Percentiles rank a stretch among this genome's conserved stretches.
Evolutionary conservation across 2,113 vertebrate genomes (phyloP).

Genomic region (Sylvilagus bachmani): DNA sequence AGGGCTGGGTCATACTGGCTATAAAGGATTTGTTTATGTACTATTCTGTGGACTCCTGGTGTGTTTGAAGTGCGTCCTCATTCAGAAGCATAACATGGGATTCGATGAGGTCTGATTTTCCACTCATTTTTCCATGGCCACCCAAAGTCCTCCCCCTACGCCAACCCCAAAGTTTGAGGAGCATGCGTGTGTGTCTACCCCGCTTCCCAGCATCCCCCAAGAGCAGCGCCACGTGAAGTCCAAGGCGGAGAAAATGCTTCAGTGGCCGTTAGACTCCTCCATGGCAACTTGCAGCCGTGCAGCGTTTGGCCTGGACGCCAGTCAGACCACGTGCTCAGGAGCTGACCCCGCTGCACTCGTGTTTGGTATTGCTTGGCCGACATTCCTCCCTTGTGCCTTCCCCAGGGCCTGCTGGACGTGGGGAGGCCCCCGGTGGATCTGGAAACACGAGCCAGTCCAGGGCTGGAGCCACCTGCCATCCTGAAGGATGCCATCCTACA

Average conservation of each 20-base stretch:
- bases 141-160: not conserved
- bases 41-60: not conserved
- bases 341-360: constrained; percentile 93
- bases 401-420: constrained; percentile 87
- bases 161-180: not conserved
- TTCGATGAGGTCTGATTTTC: not conserved
- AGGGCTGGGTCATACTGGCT: not conserved
- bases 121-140: not conserved
- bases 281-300: constrained; percentile 93
- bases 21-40: not conserved
- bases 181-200: not conserved
- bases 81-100: not conserved
- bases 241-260: not conserved
- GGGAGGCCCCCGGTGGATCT: constrained; percentile 76
- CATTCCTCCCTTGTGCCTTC: constrained; percentile 91
- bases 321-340: constrained; percentile 84
- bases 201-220: not conserved
- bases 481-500: not conserved
- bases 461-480: not conserved
- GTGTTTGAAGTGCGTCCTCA: constrained; percentile 25
- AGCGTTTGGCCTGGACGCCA: constrained; percentile 92
- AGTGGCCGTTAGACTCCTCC: constrained; percentile 73
- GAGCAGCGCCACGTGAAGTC: not conserved
- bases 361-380: constrained; percentile 94
- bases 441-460: not conserved